Percentiles rank a stretch among this genome's conserved stretches.
Evolutionary conservation across 2,797 vertebrate genomes (phyloP).

Genomic region (Calcarius lapponicus): DNA sequence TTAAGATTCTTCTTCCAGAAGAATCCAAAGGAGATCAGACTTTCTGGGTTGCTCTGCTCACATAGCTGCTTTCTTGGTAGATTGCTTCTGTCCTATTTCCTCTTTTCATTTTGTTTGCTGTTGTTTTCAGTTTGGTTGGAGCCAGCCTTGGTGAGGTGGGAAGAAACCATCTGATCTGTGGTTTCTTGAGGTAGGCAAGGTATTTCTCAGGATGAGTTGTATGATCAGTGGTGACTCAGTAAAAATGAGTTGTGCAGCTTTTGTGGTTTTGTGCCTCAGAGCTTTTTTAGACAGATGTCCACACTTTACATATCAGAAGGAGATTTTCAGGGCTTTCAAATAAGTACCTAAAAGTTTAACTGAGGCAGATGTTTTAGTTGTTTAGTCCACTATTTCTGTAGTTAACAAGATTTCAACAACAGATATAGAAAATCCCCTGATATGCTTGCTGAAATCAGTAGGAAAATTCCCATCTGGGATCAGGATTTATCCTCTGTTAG

Average conservation of each 20-base stretch:
- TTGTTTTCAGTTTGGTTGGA: conserved; percentile 22
- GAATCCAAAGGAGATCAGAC: neutral
- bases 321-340: neutral
- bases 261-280: neutral
- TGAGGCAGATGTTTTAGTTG: neutral
- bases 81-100: neutral
- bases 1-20: neutral
- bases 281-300: neutral
- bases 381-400: neutral
- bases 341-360: neutral
- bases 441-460: neutral
- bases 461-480: neutral
- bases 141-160: neutral
- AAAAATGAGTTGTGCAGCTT: neutral
- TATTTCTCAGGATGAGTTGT: neutral
- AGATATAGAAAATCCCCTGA: neutral
- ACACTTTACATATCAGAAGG: neutral
- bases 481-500: neutral
- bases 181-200: conserved; percentile 5
- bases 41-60: neutral
- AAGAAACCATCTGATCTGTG: conserved; percentile 50
- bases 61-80: neutral
- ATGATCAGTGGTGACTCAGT: neutral
- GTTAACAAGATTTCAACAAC: neutral
- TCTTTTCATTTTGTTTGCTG: neutral